phyloP scores from a whole-genome alignment of 1,140 invertebrate genomes.

The Fopius arisanus region DNA sequence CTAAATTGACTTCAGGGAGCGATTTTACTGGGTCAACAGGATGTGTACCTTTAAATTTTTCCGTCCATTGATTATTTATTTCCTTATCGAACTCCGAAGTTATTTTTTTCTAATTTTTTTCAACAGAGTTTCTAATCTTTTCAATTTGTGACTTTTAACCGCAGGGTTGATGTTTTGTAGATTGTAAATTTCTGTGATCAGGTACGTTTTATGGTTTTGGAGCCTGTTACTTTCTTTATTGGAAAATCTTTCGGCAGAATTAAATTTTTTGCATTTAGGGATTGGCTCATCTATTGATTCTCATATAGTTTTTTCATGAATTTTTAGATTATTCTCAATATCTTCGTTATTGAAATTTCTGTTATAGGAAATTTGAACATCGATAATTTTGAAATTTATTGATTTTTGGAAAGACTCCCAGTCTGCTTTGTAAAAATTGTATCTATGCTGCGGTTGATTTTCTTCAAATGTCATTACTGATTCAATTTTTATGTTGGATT shows the following conservation, averaged over 20 bases:
- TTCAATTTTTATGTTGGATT: too few species aligned
- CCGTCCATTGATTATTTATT: too few species aligned
- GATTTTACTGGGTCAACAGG: too few species aligned
- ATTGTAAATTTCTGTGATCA: conserved; percentile 15
- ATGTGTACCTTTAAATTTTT: too few species aligned
- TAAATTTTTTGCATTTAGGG: not conserved
- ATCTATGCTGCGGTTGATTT: not conserved
- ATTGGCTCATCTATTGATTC: conserved; percentile 16
- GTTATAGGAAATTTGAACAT: not conserved
- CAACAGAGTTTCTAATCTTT: too few species aligned
- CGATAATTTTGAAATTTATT: conserved; percentile 11
- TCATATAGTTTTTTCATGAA: not conserved
- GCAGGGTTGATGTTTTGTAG: not conserved
- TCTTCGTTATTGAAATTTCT: conserved; percentile 4
- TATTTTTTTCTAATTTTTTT: too few species aligned
- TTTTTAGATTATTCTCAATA: conserved; percentile 14
- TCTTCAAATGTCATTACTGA: too few species aligned
- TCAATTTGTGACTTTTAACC: too few species aligned
- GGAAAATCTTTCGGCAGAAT: not conserved
- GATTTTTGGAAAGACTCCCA: too few species aligned
- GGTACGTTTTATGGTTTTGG: not conserved
- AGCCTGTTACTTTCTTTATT: not conserved
- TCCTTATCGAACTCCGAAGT: too few species aligned
- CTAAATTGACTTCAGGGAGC: too few species aligned
- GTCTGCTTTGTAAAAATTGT: conserved; percentile 16